Evolutionary conservation across 2,888 invertebrate genomes (phyloP), one percentile per base, ranked within the genome.

Genomic region (Scaptomyza caliginosa): DNA sequence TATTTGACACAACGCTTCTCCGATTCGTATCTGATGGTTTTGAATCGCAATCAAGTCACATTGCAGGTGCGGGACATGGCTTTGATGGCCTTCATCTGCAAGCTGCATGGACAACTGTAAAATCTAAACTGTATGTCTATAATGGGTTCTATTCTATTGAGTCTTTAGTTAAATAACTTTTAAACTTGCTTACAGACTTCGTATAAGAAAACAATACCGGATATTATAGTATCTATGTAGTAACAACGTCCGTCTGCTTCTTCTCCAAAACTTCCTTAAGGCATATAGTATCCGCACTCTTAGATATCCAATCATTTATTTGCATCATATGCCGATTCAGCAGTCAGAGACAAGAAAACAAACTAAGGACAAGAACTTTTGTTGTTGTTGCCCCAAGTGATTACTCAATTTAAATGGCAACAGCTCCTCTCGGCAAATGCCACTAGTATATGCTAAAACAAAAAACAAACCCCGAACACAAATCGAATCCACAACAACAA

Each of bases 1-100:
- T 93, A 92, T 65, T 16, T 93, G 1, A 89, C 90, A 0, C 91
- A 92, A 70, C 89, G 92, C 28, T 92, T 93, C 49, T 90, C 92
- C 63, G 93, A 93, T 73, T 81, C 92, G 0, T 75, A 91, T 24
- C 63, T 91, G 39, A 84, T 92, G 34, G 84, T 92, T 0, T 36
- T 87, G 3, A 93, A 93, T 72, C 91, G 92, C 0, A 90, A 90
- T 24, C 88, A 93, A 7, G 86, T 92, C 0, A 93, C 93, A 0
- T 52, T 93, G 1, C 88, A 83, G 75, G 85, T 88, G 11, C 85
- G 80, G 11, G 93, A 93, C 74, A 88, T 93, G 77, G 77, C 90
- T 34, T 73, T 93, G 24, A 88, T 91, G 48, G 70, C 92, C 24
- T 88, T 89, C 62, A 66, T 93, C 3, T 88, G 92, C 21, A 26